Conservation (phyloP, 2,888 invertebrate genomes). For the Theristus sp. region DNA sequence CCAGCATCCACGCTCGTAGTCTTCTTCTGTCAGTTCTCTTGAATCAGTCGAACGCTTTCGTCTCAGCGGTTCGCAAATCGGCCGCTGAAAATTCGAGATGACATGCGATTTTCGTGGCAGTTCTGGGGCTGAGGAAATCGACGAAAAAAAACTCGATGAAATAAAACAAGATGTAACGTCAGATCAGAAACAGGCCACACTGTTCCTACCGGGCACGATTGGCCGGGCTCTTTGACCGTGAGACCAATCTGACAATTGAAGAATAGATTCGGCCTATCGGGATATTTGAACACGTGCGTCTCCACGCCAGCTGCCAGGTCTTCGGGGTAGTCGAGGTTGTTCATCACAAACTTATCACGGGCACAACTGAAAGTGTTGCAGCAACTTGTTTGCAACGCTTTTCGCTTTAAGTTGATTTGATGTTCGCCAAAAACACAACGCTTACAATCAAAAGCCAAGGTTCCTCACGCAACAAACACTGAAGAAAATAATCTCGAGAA, state of each 20-base stretch:
- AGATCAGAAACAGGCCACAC: background rate
- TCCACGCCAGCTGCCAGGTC: conserved; percentile 6
- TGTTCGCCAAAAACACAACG: too few relatives aligned
- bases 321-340: conserved; percentile 6
- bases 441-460: too few relatives aligned
- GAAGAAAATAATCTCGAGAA: too few relatives aligned
- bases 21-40: background rate
- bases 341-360: conserved; percentile 3
- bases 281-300: conserved; percentile 1
- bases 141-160: too few relatives aligned
- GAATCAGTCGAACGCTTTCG: background rate
- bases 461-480: too few relatives aligned
- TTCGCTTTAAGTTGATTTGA: too few relatives aligned
- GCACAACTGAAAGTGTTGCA: conserved; percentile 3
- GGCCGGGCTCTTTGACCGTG: background rate
- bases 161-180: too few relatives aligned
- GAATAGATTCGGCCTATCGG: background rate
- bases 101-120: background rate
- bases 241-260: background rate
- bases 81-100: background rate
- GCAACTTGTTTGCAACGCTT: background rate
- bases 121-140: too few relatives aligned
- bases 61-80: background rate
- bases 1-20: background rate
- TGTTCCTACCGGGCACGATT: background rate